phyloP scores from a whole-genome alignment of 37 sponge, comb jelly and placozoan species.

The Ephydatia muelleri region DNA sequence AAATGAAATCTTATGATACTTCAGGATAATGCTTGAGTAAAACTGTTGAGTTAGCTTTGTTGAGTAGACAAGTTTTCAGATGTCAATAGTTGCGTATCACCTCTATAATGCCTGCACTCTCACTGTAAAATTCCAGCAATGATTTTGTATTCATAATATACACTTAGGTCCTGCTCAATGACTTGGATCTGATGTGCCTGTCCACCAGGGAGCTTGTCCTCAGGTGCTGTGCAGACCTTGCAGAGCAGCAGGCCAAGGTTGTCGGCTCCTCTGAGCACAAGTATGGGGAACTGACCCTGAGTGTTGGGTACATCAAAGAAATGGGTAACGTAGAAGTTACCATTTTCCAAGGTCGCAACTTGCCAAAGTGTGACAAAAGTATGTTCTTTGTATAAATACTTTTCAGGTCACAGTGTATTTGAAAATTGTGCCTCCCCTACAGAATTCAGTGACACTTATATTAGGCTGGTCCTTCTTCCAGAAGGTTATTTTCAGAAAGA shows the following conservation, averaged over 20 bases:
- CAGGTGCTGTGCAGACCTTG: conserved; percentile 41
- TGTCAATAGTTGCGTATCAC: too few species aligned
- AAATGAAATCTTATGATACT: too few species aligned
- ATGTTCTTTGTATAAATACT: neutral
- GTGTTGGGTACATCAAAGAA: conserved; percentile 24
- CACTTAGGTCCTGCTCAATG: conserved; percentile 2
- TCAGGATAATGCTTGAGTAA: too few species aligned
- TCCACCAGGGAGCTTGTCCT: conserved; percentile 29
- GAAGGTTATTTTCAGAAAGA: conserved; percentile 2
- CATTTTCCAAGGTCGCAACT: conserved; percentile 17
- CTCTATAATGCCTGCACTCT: too few species aligned
- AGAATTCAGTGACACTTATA: conserved; percentile 57
- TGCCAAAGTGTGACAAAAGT: conserved; percentile 39
- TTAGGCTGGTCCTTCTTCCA: conserved; percentile 20
- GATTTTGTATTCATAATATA: too few species aligned
- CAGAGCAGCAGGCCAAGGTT: neutral
- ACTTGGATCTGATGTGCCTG: conserved; percentile 14
- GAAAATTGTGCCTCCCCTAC: neutral
- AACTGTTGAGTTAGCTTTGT: too few species aligned
- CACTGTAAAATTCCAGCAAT: too few species aligned
- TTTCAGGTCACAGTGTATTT: neutral
- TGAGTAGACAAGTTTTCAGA: too few species aligned
- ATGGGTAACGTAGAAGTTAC: conserved; percentile 6
- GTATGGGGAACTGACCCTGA: conserved; percentile 25
- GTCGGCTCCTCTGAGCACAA: neutral